Evolutionary conservation across 2,797 vertebrate genomes (phyloP).

Genomic region (Catharus ustulatus): DNA sequence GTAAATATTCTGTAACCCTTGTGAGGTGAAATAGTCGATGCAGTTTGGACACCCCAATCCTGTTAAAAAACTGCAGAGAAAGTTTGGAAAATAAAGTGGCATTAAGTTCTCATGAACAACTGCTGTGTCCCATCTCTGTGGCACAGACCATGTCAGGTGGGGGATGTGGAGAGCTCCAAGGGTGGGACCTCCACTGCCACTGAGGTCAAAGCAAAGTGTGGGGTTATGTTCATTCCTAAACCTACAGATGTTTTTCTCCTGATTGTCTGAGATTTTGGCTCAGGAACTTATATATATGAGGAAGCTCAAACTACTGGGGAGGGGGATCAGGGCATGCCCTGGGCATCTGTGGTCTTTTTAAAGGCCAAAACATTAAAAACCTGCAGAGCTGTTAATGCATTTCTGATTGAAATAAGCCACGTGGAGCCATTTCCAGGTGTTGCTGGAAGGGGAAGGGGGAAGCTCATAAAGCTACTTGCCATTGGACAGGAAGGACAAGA

Average conservation of each 20-base stretch:
- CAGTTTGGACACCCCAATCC: slow-evolving; percentile 98
- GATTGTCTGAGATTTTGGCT: neutral
- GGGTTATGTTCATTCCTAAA: neutral
- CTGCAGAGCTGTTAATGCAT: neutral
- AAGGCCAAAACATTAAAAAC: neutral
- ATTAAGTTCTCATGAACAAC: neutral
- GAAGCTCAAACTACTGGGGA: neutral
- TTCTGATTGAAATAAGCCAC: neutral
- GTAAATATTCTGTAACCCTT: slow-evolving; percentile 96
- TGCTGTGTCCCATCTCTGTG: neutral
- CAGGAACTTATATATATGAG: neutral
- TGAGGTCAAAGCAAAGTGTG: neutral
- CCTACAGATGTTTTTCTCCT: neutral
- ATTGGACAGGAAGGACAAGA: neutral
- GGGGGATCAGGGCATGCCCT: neutral
- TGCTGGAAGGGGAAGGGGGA: neutral
- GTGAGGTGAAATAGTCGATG: slow-evolving; percentile 97
- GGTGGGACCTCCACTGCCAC: neutral
- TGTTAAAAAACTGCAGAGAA: slow-evolving; percentile 95
- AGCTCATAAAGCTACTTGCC: neutral
- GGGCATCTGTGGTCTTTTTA: fast-evolving
- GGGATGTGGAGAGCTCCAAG: neutral
- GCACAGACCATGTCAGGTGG: neutral
- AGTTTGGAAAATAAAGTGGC: slow-evolving; percentile 71
- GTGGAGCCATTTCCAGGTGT: fast-evolving